Conservation (phyloP, 2,888 invertebrate genomes). For the Sicus ferrugineus region DNA sequence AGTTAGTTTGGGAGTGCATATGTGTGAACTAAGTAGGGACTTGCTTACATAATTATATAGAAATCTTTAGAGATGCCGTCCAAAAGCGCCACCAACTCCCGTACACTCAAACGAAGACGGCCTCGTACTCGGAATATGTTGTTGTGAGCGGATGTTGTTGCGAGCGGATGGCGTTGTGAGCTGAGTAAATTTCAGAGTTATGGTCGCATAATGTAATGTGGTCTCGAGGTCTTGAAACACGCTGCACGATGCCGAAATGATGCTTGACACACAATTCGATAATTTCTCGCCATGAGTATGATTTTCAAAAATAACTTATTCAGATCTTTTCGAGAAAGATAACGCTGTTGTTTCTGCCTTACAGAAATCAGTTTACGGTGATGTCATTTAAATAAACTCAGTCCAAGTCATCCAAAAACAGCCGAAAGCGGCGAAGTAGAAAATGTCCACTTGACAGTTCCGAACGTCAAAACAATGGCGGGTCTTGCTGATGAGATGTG, state of each 20-base stretch:
- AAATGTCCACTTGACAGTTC: slow-evolving; percentile 28
- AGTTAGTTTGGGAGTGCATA: no score
- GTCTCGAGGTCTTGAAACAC: not conserved
- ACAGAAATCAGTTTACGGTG: no score
- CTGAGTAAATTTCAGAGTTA: not conserved
- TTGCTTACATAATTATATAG: no score
- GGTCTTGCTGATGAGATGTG: slow-evolving; percentile 17
- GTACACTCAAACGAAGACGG: not conserved
- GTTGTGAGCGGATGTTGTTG: no score
- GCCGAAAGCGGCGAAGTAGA: not conserved
- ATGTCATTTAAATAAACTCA: no score
- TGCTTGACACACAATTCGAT: slow-evolving; percentile 21
- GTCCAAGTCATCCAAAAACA: slow-evolving; percentile 13
- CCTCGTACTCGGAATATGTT: no score
- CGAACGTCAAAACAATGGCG: slow-evolving; percentile 27
- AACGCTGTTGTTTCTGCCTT: no score
- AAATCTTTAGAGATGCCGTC: no score
- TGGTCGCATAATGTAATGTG: no score
- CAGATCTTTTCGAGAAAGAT: slow-evolving; percentile 22
- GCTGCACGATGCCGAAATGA: not conserved
- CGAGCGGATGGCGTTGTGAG: no score
- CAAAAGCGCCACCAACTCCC: not conserved
- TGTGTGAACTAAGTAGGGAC: no score
- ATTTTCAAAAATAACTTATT: not conserved
- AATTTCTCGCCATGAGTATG: slow-evolving; percentile 5